Percentiles rank a stretch among this genome's conserved stretches.
These are phyloP conservation scores for Eidolon dupreanum DNA, from an alignment of 2,797 vertebrate genomes.

Conservation along the genomic window DNA sequence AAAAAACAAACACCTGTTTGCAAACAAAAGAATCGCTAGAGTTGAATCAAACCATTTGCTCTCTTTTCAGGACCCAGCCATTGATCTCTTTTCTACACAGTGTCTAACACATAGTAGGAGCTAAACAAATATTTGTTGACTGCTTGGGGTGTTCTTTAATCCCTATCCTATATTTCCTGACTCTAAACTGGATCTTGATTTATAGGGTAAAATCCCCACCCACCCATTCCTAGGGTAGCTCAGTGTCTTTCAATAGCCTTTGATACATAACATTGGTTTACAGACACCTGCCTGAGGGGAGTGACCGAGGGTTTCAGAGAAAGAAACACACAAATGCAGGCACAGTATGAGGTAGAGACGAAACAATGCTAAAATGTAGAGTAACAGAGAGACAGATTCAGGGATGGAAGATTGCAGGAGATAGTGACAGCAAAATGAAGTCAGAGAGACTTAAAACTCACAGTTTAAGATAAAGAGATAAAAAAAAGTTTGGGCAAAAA, in stretches of 20 bases:
- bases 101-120: background rate
- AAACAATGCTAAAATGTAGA: background rate
- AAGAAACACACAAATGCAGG: background rate
- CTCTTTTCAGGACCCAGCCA: background rate
- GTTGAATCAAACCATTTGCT: background rate
- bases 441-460: background rate
- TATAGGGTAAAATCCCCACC: background rate
- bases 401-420: background rate
- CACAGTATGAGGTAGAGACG: background rate
- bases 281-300: slow-evolving; percentile 1
- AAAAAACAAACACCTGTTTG: slow-evolving; percentile 48
- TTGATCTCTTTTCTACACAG: background rate
- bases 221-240: background rate
- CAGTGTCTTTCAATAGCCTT: background rate
- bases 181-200: background rate
- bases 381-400: background rate
- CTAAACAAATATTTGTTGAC: background rate
- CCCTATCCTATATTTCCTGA: slow-evolving; percentile 26
- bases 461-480: background rate
- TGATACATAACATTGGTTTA: background rate
- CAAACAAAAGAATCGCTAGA: slow-evolving; percentile 7
- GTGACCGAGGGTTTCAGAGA: background rate
- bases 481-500: background rate
- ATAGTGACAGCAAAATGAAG: background rate
- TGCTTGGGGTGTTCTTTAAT: background rate